Evolutionary conservation across 2,888 invertebrate species (phyloP).

Genomic region (Resseliella maxima): DNA sequence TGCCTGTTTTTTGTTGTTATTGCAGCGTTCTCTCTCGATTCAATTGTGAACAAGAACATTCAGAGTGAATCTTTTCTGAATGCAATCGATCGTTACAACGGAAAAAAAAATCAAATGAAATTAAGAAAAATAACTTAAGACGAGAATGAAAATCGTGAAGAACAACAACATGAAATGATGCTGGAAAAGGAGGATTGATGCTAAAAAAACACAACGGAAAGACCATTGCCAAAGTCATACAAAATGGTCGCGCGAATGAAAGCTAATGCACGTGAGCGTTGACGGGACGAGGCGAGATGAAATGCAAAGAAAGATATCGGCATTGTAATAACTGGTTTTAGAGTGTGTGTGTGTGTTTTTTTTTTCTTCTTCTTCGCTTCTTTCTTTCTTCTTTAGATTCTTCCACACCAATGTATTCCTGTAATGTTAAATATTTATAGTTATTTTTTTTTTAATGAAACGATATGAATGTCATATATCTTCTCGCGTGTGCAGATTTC

Average conservation of each 20-base stretch:
- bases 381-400: neutral
- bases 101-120: slow-evolving; percentile 41
- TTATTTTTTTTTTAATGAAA: slow-evolving; percentile 38
- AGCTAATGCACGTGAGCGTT: neutral
- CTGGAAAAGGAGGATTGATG: neutral
- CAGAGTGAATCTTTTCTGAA: slow-evolving; percentile 18
- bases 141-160: neutral
- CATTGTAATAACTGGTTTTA: slow-evolving; percentile 55
- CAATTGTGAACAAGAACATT: neutral
- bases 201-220: neutral
- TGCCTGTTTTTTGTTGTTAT: too few species aligned
- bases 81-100: neutral
- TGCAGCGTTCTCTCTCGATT: neutral
- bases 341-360: neutral
- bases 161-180: neutral
- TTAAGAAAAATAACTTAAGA: slow-evolving; percentile 31
- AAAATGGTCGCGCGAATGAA: neutral
- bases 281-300: neutral
- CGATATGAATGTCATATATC: slow-evolving; percentile 46
- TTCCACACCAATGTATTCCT: slow-evolving; percentile 10
- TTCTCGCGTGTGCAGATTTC: neutral
- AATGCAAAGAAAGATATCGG: slow-evolving; percentile 44
- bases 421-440: slow-evolving; percentile 53
- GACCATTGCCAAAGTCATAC: slow-evolving; percentile 23
- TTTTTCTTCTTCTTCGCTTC: neutral